Percentiles rank a stretch among this genome's conserved stretches.
Evolutionary conservation across 2,113 vertebrate genomes (phyloP).

Genomic region (Leucopsar rothschildi): DNA sequence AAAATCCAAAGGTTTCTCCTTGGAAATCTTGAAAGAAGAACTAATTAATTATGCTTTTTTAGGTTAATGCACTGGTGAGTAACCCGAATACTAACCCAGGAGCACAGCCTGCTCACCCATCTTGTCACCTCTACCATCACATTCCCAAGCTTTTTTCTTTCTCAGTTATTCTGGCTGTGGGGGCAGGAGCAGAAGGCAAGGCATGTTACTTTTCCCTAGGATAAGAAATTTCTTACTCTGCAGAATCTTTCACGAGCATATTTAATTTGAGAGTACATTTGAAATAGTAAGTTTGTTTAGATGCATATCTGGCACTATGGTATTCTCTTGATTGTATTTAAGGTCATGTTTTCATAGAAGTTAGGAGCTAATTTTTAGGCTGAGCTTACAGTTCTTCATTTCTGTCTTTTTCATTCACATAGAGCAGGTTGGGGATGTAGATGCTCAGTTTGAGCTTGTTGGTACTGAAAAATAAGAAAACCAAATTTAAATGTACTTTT

Average conservation of each 20-base stretch:
- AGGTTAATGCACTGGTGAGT: neutral
- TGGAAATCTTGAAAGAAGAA: neutral
- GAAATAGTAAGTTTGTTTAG: neutral
- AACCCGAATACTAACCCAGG: slow-evolving; percentile 6
- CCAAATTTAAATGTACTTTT: slow-evolving; percentile 17
- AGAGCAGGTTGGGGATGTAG: neutral
- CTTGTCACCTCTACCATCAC: slow-evolving; percentile 30
- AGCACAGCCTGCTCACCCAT: slow-evolving; percentile 41
- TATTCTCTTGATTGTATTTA: neutral
- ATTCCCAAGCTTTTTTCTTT: slow-evolving; percentile 1
- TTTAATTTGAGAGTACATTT: neutral
- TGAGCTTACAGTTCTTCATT: neutral
- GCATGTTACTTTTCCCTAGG: slow-evolving; percentile 12
- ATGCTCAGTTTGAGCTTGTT: neutral
- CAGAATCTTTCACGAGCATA: slow-evolving; percentile 1
- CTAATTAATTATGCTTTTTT: slow-evolving; percentile 6
- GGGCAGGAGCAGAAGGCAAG: slow-evolving; percentile 50
- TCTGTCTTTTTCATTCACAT: neutral
- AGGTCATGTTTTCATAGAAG: neutral
- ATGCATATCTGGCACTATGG: neutral
- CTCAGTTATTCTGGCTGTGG: slow-evolving; percentile 52
- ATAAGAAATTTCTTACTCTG: slow-evolving; percentile 30
- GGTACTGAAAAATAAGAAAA: slow-evolving; percentile 2
- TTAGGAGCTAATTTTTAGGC: neutral
- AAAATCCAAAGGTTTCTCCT: neutral